Base-by-base conservation (phyloP, 2,797 vertebrate species). In the Alauda arvensis region DNA sequence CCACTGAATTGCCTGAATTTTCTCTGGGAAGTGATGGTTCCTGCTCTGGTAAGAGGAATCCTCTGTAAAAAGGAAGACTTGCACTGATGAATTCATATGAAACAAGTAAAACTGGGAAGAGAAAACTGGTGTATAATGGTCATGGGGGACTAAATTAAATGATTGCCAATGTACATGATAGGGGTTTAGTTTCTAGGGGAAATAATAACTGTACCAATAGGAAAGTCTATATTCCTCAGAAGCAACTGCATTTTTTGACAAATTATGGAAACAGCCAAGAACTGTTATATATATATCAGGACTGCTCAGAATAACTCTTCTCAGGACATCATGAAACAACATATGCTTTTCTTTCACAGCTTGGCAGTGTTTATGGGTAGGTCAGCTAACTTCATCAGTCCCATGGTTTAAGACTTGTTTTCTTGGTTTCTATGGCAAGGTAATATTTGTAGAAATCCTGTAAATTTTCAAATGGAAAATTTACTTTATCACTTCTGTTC, bases 401-500 rank as follows among this genome's bases (percentile, higher is more conserved):
- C 12, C 19, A 3, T 15, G 4, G 26, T 34, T 45, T 65, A 42
- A 81, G 29, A 17, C 12, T 53, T 34, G 3, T 70, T 89, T 79
- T 4, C 24, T 88, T 77, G 15, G 6, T 59, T 89, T 75, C 65
- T 63, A 9, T 23, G 28, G 37, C 42, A 81, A 78, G 40, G 33
- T n/a, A 53, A 18, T 81, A 74, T 49, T 85, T 69, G 68, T 42
- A 88, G 45, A 85, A 92, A 80, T 83, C 20, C 16, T 33, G 7
- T 25, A 33, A 2, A 49, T 63, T 89, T 88, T 85, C 28, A 52
- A 75, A 65, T 2, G 60, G 29, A 66, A 61, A 80, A 69, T 80
- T 17, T 66, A 33, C 16, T 82, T 84, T 48, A 45, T 62, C 53
- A 5, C 23, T 81, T 83, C 31, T 60, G 3, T 74, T 67, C 16